Conservation (phyloP, 1,140 invertebrate species). For the Bombus waltoni region DNA sequence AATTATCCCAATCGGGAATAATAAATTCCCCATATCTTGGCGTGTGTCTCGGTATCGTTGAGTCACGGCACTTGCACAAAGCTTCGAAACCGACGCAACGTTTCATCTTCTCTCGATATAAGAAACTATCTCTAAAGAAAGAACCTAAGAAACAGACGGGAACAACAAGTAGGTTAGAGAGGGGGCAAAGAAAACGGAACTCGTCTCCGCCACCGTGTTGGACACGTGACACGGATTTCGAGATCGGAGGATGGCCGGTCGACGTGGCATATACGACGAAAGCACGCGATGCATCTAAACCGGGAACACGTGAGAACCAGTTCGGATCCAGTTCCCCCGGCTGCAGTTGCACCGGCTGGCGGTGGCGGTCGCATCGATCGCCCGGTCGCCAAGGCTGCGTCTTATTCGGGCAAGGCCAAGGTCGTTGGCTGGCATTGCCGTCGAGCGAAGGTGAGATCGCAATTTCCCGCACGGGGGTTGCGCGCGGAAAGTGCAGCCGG, state of each 20-base stretch:
- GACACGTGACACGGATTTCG: constrained; percentile 36
- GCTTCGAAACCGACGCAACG: neutral
- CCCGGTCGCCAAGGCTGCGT: constrained; percentile 67
- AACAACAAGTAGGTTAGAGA: neutral
- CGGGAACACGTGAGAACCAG: constrained; percentile 67
- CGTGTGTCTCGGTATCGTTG: neutral
- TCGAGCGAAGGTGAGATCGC: constrained; percentile 64
- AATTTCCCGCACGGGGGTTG: constrained; percentile 55
- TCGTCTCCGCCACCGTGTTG: neutral
- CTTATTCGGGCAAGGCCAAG: constrained; percentile 79
- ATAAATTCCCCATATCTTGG: neutral
- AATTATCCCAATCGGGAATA: neutral
- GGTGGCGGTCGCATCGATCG: constrained; percentile 75
- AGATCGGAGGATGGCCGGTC: neutral
- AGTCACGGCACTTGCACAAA: constrained; percentile 28
- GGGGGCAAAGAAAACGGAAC: neutral
- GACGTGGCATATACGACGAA: constrained; percentile 27
- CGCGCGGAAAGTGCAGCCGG: constrained; percentile 55
- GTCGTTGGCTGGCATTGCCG: constrained; percentile 73
- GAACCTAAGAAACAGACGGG: neutral
- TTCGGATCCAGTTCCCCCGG: constrained; percentile 47
- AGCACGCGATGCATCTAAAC: constrained; percentile 62
- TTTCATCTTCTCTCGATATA: neutral
- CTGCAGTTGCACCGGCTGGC: constrained; percentile 59
- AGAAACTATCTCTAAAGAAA: neutral